Evolutionary conservation across 2,888 invertebrate genomes (phyloP).

Genomic region (Incurvaria masculella): DNA sequence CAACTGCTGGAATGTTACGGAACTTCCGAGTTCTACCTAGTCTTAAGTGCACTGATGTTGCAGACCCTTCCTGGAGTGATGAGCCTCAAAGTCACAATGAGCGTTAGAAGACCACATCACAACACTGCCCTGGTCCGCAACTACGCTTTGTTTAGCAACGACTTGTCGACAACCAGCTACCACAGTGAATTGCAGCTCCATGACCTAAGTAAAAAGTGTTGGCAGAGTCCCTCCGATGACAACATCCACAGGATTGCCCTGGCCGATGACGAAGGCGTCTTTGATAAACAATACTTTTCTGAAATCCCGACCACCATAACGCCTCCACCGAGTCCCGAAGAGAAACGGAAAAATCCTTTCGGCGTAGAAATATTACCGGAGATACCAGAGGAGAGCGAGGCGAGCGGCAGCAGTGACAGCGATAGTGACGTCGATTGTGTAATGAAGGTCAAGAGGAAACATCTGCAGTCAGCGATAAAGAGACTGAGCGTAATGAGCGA

Average conservation of each 20-base stretch:
- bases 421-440: conserved; percentile 24
- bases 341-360: conserved; percentile 43
- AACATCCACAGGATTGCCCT: conserved; percentile 27
- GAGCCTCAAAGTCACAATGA: conserved; percentile 34
- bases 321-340: conserved; percentile 46
- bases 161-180: conserved; percentile 26
- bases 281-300: conserved; percentile 24
- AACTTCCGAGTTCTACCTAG: conserved; percentile 33
- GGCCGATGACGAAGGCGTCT: conserved; percentile 15
- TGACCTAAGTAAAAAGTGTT: conserved; percentile 41
- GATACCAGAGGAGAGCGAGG: conserved; percentile 52
- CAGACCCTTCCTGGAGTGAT: conserved; percentile 42
- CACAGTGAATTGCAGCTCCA: conserved; percentile 41
- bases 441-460: conserved; percentile 29
- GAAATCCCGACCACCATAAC: conserved; percentile 28
- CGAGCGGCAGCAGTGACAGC: conserved; percentile 22
- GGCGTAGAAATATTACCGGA: conserved; percentile 53
- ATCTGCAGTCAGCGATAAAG: conserved; percentile 43
- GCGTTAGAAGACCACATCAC: conserved; percentile 28
- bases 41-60: conserved; percentile 38
- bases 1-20: conserved; percentile 37
- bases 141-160: conserved; percentile 38
- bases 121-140: conserved; percentile 37
- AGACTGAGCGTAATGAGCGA: conserved; percentile 52
- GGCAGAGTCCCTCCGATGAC: conserved; percentile 49